Evolutionary conservation across 2,797 vertebrate genomes (phyloP), one percentile per base, ranked within the genome.

Genomic region (Discoglossus pictus): DNA sequence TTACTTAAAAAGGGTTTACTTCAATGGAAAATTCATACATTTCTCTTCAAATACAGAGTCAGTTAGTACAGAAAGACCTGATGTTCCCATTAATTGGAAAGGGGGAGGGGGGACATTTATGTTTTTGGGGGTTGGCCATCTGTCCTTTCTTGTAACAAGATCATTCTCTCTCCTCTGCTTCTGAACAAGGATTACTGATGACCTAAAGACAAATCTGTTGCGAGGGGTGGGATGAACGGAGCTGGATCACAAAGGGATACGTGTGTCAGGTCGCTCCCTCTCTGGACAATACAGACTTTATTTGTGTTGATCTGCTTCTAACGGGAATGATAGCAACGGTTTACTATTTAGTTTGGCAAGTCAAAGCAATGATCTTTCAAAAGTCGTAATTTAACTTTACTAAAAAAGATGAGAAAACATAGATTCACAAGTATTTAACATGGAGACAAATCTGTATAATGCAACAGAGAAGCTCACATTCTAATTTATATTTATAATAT

Each of bases 171-270:
- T 56, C 51, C 51, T 55, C 31, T 52, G 31, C 39, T 16, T 62
- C 51, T 21, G 52, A 58, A 43, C 43, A 48, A 4, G 68, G 68
- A 71, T 71, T 71, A 71, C 60, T 35, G 61, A 58, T 64, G 68
- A 71, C 67, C 67, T 56, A 62, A 42, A 63, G 60, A 43, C 67
- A 70, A 63, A 70, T 70, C 67, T 63, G 59, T 48, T 47, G 55
- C 55, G 40, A 16, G 58, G 66, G 50, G 42, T 25, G 58, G 56
- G 58, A 50, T 48, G 43, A 63, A 52, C 52, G 23, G 6, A 15
- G 17, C 27, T 31, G 48, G 38, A 53, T 44, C 46, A 70, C 51
- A 70, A 63, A 63, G 27, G 50, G 50, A 67, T 47, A 38, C 61
- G 31, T 63, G 60, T 63, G 48, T 36, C 50, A 35, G 38, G 20